These are phyloP conservation scores for Orius insidiosus DNA, from an alignment of 1,140 invertebrate species.

Conservation along the genomic window DNA sequence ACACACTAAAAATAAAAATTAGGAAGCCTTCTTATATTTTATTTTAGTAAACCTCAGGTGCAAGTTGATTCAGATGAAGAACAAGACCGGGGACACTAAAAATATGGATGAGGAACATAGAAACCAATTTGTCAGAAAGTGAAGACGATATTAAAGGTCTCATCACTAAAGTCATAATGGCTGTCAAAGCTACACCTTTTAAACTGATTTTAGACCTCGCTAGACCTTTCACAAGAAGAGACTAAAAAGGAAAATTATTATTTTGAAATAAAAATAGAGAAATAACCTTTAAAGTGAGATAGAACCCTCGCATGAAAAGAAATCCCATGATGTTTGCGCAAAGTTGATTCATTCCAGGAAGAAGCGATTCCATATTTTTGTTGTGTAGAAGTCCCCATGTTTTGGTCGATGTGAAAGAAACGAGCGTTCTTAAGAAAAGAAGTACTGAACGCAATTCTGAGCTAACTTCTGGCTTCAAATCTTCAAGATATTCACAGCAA, in stretches of 20 bases:
- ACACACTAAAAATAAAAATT: constrained; percentile 38
- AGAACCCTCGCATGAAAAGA: constrained; percentile 70
- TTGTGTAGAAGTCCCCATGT: constrained; percentile 65
- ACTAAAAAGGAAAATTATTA: constrained; percentile 32
- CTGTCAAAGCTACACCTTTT: constrained; percentile 65
- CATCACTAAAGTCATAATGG: constrained; percentile 66
- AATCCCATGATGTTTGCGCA: constrained; percentile 85
- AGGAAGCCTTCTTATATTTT: background rate
- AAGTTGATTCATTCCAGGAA: constrained; percentile 70
- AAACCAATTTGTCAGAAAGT: constrained; percentile 74
- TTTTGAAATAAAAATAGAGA: constrained; percentile 6
- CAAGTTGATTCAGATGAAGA: constrained; percentile 56
- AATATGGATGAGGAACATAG: constrained; percentile 76
- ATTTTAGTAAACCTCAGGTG: constrained; percentile 45
- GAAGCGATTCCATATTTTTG: constrained; percentile 51
- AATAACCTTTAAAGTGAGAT: constrained; percentile 58
- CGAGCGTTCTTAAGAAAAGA: constrained; percentile 64
- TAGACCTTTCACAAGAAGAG: constrained; percentile 54
- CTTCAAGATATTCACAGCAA: constrained; percentile 57
- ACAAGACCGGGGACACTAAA: constrained; percentile 79
- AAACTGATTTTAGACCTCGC: constrained; percentile 60
- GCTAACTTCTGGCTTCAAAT: constrained; percentile 51
- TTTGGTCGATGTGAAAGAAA: constrained; percentile 71
- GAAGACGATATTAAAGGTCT: constrained; percentile 69
- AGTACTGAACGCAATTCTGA: constrained; percentile 48